Base-by-base conservation (phyloP, 2,888 invertebrate species). In the Agonopterix subpropinquella region DNA sequence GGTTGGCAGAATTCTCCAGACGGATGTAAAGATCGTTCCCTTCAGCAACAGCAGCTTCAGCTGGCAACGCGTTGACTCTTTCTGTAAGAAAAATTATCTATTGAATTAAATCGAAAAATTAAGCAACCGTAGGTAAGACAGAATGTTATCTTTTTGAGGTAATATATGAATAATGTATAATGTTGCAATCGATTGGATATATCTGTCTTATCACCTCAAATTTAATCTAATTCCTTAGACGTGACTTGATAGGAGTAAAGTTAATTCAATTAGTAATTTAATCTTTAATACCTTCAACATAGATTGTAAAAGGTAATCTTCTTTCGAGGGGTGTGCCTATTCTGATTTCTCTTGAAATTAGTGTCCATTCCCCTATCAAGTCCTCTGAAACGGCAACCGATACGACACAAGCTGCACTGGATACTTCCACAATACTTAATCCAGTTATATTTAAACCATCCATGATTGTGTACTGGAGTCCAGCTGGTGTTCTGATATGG, bases 191-290 rank as follows among this genome's bases (percentile, higher is more conserved):
- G 18, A 18, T 18, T 4, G 18, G 18, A 18, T 18, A 4, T 18
- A 18, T 18, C 18, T 18, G 18, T 18, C 18, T 18, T 18, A 18
- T 18, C 18, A 18, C 18, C 4, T 18, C 37, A 37, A 37, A 37
- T 37, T 37, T 58, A 63, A 61, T 61, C 47, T 74, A 74, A 82
- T 79, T 78, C 54, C 36, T 45, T 44, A 51, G 57, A 80, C 80
- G 81, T 81, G 80, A 80, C 77, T 57, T 18, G 75, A 77, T 76
- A 77, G 59, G 55, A 56, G 65, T 69, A 62, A 37, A 41, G 18
- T 44, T 37, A 18, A 18, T 18, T 18, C 18, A 18, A 18, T 18
- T 4, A 18, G 2, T 18, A 18, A 18, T 18, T 18, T 18, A 18
- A 18, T 18, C 18, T 18, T 44, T 9, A 48, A 63, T 78, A 86